Evolutionary conservation across 2,888 invertebrate species (phyloP), one percentile per base, ranked within the genome.

Genomic region (Punctoribates punctum): DNA sequence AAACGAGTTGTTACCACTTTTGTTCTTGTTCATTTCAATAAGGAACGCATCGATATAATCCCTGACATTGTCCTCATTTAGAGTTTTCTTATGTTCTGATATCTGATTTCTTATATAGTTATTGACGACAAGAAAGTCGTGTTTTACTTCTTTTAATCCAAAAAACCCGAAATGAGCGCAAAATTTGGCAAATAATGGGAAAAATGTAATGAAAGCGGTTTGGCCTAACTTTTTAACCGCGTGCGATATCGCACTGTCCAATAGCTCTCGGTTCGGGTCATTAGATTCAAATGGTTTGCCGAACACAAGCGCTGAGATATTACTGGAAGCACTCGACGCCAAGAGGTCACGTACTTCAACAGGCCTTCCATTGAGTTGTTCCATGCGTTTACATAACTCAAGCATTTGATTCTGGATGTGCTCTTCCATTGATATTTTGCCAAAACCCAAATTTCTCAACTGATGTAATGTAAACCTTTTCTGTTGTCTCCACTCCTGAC

Each of bases 361-460:
- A 5, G 27, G 42, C 9, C 72, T 70, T 8, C 76, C 77, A 11
- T 76, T 57, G 11, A 34, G 9, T 1, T n/a, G 27, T n/a, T 74
- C 73, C 20, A 80, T 60, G 0, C 74, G 51, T 27, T 77, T 42
- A 13, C 79, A 17, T n/a, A 80, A 76, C 62, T 73, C 73, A 15
- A 72, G 60, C 13, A 80, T 78, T 74, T 80, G 80, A 9, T 77
- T 77, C 74, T 80, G 79, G 17, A 81, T 80, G 25, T 79, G 77
- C 15, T 79, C 78, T 75, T 80, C 80, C 78, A 80, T 80, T 17
- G 74, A 75, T 1, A 75, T 77, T 42, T 80, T 80, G 11, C 80
- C 80, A 62, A 80, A 79, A 25, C 80, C 81, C 17, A 80, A 74
- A 75, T 80, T 78, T 23, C 78, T 70, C 65, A 81, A 75, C 20